These are phyloP conservation scores for Acanthisitta chloris DNA, from an alignment of 2,113 vertebrate species.

Conservation along the genomic window DNA sequence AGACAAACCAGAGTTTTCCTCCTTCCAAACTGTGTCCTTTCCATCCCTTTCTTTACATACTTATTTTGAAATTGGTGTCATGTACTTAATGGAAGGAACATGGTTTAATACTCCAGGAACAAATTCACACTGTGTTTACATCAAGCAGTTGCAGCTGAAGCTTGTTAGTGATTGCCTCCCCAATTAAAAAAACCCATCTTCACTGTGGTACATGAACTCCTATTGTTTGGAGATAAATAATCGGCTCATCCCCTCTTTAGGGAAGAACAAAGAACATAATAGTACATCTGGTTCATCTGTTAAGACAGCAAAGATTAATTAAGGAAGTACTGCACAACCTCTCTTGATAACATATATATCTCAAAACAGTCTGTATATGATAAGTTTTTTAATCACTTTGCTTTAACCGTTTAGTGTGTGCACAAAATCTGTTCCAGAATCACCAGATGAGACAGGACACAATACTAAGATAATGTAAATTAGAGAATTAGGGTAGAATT, in stretches of 20 bases:
- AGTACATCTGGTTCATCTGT: constrained; percentile 70
- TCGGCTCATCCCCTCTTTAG: constrained; percentile 65
- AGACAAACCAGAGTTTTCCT: background rate
- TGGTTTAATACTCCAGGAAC: constrained; percentile 63
- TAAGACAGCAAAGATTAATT: constrained; percentile 72
- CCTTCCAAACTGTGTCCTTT: background rate
- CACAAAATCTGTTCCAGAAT: background rate
- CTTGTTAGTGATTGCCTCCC: constrained; percentile 74
- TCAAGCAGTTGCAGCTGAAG: constrained; percentile 75
- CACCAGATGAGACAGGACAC: background rate
- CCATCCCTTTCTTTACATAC: background rate
- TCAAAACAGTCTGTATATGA: constrained; percentile 24
- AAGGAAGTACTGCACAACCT: constrained; percentile 55
- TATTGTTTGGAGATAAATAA: constrained; percentile 77
- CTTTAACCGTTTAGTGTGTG: constrained; percentile 15
- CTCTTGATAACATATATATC: constrained; percentile 48
- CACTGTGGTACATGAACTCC: constrained; percentile 68
- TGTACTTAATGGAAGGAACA: constrained; percentile 65
- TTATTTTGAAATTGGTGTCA: constrained; percentile 66
- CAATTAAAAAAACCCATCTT: constrained; percentile 62
- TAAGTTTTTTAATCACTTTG: constrained; percentile 18
- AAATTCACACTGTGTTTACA: constrained; percentile 71
- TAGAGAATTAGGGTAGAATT: background rate
- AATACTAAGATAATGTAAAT: background rate
- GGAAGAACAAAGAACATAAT: constrained; percentile 74